Conservation (phyloP, 2,113 vertebrate species). For the Eurystomus gularis region DNA sequence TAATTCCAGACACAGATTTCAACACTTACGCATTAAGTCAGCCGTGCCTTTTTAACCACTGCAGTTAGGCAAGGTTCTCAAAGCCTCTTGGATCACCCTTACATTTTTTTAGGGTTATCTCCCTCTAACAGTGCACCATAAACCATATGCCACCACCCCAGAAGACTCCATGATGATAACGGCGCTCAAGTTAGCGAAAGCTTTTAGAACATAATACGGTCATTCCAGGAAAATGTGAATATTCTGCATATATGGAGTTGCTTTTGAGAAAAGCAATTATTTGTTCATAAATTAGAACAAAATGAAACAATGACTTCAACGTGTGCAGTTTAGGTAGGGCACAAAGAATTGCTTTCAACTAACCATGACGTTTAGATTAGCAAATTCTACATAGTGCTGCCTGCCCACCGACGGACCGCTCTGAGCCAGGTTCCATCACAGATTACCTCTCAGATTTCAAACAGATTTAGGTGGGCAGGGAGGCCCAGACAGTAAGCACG, state of each 20-base stretch:
- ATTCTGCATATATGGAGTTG: neutral
- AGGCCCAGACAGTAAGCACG: neutral
- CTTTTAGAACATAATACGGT: neutral
- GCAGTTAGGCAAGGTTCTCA: neutral
- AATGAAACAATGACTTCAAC: neutral
- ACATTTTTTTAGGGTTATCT: neutral
- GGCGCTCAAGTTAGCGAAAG: neutral
- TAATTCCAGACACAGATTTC: slow-evolving; percentile 1
- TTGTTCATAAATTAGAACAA: neutral
- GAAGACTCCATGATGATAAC: neutral
- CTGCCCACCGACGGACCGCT: neutral
- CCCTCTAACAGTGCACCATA: neutral
- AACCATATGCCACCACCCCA: neutral
- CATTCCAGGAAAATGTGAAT: neutral
- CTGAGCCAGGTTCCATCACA: neutral
- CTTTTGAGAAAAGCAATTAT: neutral
- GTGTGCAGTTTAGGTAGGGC: neutral
- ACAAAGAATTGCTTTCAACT: neutral
- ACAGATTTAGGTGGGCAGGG: neutral
- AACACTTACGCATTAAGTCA: neutral
- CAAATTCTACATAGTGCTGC: neutral
- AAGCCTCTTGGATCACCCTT: neutral
- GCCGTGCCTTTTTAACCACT: neutral
- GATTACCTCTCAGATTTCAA: neutral
- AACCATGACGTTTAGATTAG: neutral